Evolutionary conservation across 2,113 vertebrate genomes (phyloP).

Genomic region (Podarcis cretensis): DNA sequence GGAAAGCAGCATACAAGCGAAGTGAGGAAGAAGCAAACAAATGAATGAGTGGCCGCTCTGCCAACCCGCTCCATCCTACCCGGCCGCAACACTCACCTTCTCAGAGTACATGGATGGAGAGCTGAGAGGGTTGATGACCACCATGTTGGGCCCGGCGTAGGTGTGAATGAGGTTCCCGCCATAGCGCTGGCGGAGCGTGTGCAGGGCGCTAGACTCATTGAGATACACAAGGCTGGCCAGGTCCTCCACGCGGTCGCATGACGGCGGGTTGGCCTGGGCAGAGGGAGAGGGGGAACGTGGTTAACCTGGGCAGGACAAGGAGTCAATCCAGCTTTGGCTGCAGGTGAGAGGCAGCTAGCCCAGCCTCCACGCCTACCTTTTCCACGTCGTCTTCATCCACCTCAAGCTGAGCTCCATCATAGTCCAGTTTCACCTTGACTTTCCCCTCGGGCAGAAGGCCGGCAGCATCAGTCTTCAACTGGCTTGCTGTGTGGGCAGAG

Average conservation of each 20-base stretch:
- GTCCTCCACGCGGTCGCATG: slow-evolving; percentile 90
- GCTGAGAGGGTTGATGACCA: slow-evolving; percentile 93
- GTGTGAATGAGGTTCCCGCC: slow-evolving; percentile 93
- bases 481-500: slow-evolving; percentile 79
- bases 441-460: slow-evolving; percentile 88
- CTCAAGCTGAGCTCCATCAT: slow-evolving; percentile 89
- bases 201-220: slow-evolving; percentile 93
- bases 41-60: too few relatives aligned
- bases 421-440: slow-evolving; percentile 92
- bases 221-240: slow-evolving; percentile 93
- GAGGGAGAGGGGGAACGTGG: accelerated
- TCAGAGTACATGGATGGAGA: slow-evolving; percentile 96
- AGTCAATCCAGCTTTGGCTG: not conserved
- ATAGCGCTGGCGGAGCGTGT: slow-evolving; percentile 92
- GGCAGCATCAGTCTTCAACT: slow-evolving; percentile 79
- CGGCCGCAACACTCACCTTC: slow-evolving; percentile 79
- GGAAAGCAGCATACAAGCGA: too few relatives aligned
- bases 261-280: slow-evolving; percentile 90
- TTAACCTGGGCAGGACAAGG: not conserved
- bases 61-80: too few relatives aligned
- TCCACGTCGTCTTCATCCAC: slow-evolving; percentile 97
- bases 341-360: accelerated
- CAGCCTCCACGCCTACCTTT: slow-evolving; percentile 80
- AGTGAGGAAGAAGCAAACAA: too few relatives aligned
- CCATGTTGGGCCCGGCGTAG: slow-evolving; percentile 88